Conservation (phyloP, 2,113 vertebrate species). For the Brienomyrus longianalis region DNA sequence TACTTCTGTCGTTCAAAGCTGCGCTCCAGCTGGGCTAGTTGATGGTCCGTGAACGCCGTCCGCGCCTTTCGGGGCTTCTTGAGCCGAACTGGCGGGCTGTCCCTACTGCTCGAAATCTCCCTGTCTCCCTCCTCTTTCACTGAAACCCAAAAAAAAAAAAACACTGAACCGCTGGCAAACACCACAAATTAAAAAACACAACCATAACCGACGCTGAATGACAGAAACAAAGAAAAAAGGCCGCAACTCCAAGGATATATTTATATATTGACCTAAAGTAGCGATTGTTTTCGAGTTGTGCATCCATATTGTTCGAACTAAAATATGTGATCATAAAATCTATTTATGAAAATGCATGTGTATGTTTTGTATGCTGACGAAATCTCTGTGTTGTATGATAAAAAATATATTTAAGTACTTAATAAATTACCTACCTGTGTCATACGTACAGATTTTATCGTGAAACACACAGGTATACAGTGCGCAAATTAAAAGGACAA, state of each 20-base stretch:
- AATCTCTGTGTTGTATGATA: not conserved
- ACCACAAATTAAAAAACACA: not conserved
- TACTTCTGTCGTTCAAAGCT: conserved; percentile 90
- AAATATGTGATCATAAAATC: not conserved
- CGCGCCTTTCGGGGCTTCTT: conserved; percentile 87
- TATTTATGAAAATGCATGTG: not conserved
- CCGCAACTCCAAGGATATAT: not conserved
- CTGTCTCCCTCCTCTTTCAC: conserved; percentile 79
- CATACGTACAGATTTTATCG: not conserved
- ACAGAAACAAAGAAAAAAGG: not conserved
- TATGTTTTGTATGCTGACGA: not conserved
- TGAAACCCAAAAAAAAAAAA: conserved; percentile 35
- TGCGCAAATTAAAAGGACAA: not conserved
- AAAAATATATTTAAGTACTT: not conserved
- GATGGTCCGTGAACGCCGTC: conserved; percentile 89
- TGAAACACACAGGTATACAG: not conserved
- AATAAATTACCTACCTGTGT: not conserved
- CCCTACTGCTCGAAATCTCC: conserved; percentile 76
- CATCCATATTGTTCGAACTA: not conserved
- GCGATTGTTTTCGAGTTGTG: not conserved
- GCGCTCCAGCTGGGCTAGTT: conserved; percentile 79
- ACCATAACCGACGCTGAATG: not conserved
- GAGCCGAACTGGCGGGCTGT: conserved; percentile 69
- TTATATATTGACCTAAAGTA: not conserved
- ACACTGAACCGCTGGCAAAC: not conserved